Evolutionary conservation across 2,113 vertebrate genomes (phyloP).

Genomic region (Triplophysa tibetana): DNA sequence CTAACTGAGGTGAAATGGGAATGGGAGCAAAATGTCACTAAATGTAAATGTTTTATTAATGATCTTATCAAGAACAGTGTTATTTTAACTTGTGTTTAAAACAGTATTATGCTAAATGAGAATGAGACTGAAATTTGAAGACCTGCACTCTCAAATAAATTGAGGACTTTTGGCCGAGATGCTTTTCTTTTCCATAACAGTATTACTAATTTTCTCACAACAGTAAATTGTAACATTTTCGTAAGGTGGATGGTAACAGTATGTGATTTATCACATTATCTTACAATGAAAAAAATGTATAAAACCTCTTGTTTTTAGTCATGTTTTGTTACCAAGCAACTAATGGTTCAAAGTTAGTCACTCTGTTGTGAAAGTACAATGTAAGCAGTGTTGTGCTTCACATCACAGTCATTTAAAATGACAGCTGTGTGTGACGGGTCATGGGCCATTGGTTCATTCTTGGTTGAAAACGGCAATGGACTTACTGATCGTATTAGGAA

Average conservation of each 20-base stretch:
- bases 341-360: background rate
- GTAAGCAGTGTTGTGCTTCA: background rate
- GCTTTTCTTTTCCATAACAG: background rate
- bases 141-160: background rate
- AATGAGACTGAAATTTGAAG: background rate
- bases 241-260: conserved; percentile 6
- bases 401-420: background rate
- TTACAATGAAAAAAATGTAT: conserved; percentile 20
- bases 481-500: conserved; percentile 52
- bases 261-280: background rate
- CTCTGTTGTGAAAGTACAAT: conserved; percentile 7
- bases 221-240: conserved; percentile 47
- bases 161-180: background rate
- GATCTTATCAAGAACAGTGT: background rate
- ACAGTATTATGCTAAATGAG: background rate
- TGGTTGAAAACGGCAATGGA: conserved; percentile 41
- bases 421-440: conserved; percentile 29
- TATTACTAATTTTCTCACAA: conserved; percentile 28
- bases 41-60: background rate
- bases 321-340: background rate
- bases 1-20: background rate
- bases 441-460: conserved; percentile 41
- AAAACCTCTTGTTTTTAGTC: background rate
- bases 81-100: conserved; percentile 5
- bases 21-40: background rate